Evolutionary conservation across 2,888 invertebrate species (phyloP), one percentile per base, ranked within the genome.

Genomic region (Pantelozetes paolii): DNA sequence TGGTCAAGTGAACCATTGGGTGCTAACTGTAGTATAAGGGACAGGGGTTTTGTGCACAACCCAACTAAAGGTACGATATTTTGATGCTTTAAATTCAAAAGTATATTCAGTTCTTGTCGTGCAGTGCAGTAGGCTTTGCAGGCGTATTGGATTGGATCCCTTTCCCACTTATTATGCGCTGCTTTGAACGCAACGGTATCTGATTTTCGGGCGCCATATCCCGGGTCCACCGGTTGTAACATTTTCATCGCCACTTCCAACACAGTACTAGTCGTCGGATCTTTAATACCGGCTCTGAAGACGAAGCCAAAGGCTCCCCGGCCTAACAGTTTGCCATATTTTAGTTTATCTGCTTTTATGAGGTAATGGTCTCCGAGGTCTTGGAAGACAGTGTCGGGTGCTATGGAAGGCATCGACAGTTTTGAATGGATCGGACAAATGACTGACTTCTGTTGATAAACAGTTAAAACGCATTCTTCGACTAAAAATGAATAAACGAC

Each of bases 251-350:
- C 97, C 1, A 96, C 91, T 75, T 90, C 87, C 13, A 70, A 26
- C 20, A 70, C 69, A n/a, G 54, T 42, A 42, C 20, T 50, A 36
- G 11, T 40, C 11, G 45, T 18, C 3, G 18, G 3, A 8, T 64
- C 50, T 67, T 54, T 64, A 71, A 83, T 81, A 8, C 82, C 81
- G 0, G 90, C 94, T 79, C 89, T 88, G 82, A 94, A 94, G 11
- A 99, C 99, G 79, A 97, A 95, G 2, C 98, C 98, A 85, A 98
- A 99, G 0, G 97, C 96, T 1, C 99, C 99, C n/a, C 96, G 88
- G 0, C 98, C 98, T 45, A 94, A 85, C 78, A 85, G 82, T 77
- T 83, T 82, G 2, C 84, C 85, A 75, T 90, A 86, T 62, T 89
- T 87, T 3, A 99, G 88, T 79, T 90, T 89, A 76, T 92, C 91